Base-by-base conservation (phyloP, 37 sponge, comb jelly and placozoan genomes). In the Mnemiopsis leidyi region DNA sequence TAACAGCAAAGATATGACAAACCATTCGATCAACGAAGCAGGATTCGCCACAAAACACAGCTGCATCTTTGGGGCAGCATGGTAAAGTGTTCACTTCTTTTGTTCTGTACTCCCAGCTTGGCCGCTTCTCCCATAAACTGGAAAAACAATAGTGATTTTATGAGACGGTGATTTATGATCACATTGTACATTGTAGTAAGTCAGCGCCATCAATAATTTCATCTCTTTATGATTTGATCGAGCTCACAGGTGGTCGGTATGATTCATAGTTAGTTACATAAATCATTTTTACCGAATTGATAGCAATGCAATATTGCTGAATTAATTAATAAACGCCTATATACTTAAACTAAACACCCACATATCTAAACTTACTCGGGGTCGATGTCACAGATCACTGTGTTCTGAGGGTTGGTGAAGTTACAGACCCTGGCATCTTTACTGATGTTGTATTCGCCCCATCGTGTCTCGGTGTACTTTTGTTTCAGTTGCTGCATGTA, bases 391-490 rank as follows among this genome's bases (percentile, higher is more conserved):
- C 79, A 77, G 32, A 77, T 77, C 7, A 77, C 79, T 1, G 32
- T 77, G 0, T 32, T 34, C 0, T 34, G 32, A 20, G 32, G 34
- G 79, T 26, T 77, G 36, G 35, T 77, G 18, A 77, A 77, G 79
- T 77, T 77, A 20, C 79, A 77, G 35, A 77, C 32, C 34, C 79
- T 32, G 1, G 33, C 32, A 5, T 34, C 20, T 34, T 20, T 28
- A 13, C 61, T 48, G 79, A 77, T 77, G 79, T 77, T 77, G 32
- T 31, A 32, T 34, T 32, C 79, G 2, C 79, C 79, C 79, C 79
- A 77, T 20, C 33, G 30, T 28, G 36, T 34, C 1, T 26, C 32
- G 9, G 79, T 32, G 36, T 77, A 77, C 35, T 5, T 16, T 32
- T 77, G 1, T 20, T 32, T 32, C 20, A 32, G 32, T 36, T 33